A percentile compares a stretch with the other conserved stretches of the same genome.
phyloP scores from a whole-genome alignment of 35 echinoderm and acorn worm genomes.

The Lytechinus variegatus region DNA sequence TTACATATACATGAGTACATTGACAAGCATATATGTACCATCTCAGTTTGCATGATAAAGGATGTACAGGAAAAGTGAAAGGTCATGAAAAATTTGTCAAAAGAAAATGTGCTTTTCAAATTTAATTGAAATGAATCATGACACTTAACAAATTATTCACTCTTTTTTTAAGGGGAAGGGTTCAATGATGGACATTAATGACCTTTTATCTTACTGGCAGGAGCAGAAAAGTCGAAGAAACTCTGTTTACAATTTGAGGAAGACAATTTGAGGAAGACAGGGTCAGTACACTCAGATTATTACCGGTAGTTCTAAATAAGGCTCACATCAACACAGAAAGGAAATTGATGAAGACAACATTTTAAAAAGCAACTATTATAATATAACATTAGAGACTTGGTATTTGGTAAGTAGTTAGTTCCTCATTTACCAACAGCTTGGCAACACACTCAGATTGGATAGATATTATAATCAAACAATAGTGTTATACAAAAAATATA shows the following conservation, averaged over 20 bases:
- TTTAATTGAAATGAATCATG: not conserved
- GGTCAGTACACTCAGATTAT: not conserved
- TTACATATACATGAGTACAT: too few relatives aligned
- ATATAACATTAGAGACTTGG: not conserved
- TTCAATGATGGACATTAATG: too few relatives aligned
- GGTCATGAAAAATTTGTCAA: not conserved
- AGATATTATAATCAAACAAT: not conserved
- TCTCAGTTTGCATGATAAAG: too few relatives aligned
- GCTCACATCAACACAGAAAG: not conserved
- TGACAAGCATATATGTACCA: not conserved
- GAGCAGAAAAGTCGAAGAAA: too few relatives aligned
- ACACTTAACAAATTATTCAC: not conserved
- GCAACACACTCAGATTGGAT: not conserved
- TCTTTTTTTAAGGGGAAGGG: too few relatives aligned
- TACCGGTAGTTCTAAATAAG: not conserved
- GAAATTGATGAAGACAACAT: not conserved
- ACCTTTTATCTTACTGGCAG: too few relatives aligned
- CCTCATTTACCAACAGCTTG: not conserved
- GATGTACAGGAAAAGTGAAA: not conserved
- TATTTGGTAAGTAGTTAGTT: not conserved
- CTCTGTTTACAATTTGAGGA: not conserved
- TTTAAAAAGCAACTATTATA: not conserved
- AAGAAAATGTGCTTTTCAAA: not conserved
- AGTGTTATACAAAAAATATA: not conserved
- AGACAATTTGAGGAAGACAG: not conserved